These are phyloP conservation scores for Agelaius tricolor DNA, from an alignment of 2,113 vertebrate genomes.

Conservation along the genomic window DNA sequence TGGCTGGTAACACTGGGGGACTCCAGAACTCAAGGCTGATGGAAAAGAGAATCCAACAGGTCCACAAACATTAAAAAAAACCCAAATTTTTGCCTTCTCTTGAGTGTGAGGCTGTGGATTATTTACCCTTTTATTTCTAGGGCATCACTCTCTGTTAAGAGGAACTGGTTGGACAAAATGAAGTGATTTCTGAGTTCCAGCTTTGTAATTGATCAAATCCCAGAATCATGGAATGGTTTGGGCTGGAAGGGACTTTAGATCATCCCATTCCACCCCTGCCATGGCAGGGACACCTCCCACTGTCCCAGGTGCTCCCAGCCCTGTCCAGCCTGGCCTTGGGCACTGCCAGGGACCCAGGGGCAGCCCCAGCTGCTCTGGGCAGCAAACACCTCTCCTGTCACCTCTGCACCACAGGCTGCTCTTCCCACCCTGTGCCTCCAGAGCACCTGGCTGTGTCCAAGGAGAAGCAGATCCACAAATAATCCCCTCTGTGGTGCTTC, in stretches of 20 bases:
- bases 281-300: background rate
- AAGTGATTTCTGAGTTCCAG: background rate
- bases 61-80: background rate
- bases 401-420: background rate
- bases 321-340: fast-evolving
- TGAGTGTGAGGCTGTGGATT: background rate
- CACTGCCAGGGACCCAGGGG: background rate
- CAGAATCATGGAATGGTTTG: background rate
- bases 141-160: background rate
- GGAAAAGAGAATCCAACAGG: background rate
- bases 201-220: background rate
- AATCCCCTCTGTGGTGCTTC: background rate
- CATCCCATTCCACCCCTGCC: no score
- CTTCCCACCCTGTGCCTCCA: background rate
- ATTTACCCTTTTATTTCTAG: background rate
- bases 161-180: background rate
- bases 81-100: background rate
- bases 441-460: background rate
- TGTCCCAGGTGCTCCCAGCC: background rate
- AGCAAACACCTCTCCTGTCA: background rate
- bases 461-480: background rate
- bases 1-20: background rate
- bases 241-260: background rate
- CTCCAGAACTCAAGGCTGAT: background rate
- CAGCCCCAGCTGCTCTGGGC: background rate